These are phyloP conservation scores for Gastracanthus pulcherrimus DNA, from an alignment of 2,888 invertebrate genomes.

Conservation along the genomic window DNA sequence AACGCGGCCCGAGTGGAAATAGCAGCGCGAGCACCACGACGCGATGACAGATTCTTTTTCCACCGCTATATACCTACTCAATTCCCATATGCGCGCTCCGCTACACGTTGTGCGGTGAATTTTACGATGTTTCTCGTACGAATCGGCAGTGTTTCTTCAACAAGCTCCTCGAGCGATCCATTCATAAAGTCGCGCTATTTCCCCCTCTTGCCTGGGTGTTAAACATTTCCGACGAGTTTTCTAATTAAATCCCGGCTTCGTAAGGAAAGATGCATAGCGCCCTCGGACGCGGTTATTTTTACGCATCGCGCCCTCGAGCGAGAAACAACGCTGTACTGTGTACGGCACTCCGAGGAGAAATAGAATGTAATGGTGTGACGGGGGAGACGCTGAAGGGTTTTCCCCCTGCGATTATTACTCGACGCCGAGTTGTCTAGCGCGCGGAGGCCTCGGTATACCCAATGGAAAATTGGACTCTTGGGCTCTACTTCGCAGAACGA, in stretches of 20 bases:
- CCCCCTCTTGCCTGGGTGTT: neutral
- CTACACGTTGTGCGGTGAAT: neutral
- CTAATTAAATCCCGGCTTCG: constrained; percentile 39
- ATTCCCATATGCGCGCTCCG: neutral
- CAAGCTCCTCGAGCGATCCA: constrained; percentile 20
- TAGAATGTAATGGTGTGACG: constrained; percentile 18
- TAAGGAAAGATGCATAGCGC: neutral
- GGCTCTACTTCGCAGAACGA: neutral
- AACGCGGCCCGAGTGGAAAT: constrained; percentile 5
- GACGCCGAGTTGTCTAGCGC: neutral
- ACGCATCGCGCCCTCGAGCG: constrained; percentile 22
- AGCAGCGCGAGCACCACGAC: neutral
- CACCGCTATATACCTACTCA: neutral
- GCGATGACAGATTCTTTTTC: constrained; percentile 26
- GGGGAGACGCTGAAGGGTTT: constrained; percentile 26
- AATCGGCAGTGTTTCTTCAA: constrained; percentile 48
- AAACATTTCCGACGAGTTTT: constrained; percentile 28
- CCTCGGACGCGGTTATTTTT: constrained; percentile 43
- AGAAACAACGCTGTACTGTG: constrained; percentile 10
- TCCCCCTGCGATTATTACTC: constrained; percentile 46
- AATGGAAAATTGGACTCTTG: constrained; percentile 41
- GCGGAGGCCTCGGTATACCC: neutral
- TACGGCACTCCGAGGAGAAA: constrained; percentile 1
- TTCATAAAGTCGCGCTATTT: constrained; percentile 2
- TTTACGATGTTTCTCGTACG: constrained; percentile 42